Conservation (phyloP, 2,888 invertebrate genomes). For the Amphiduros pacificus region DNA sequence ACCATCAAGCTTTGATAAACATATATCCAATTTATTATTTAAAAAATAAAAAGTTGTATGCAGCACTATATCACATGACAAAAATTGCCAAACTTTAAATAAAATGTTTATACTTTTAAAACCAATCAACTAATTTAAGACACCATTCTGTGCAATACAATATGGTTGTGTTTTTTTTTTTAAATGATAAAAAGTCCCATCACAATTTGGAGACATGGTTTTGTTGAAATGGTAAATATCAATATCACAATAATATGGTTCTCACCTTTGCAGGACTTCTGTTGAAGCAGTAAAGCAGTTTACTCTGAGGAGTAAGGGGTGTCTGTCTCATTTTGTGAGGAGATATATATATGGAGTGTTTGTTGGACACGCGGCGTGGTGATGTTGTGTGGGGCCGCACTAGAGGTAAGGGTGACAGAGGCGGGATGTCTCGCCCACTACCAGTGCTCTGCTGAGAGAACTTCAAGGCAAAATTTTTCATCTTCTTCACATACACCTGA, state of each 20-base stretch:
- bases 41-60: background rate
- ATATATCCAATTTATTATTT: background rate
- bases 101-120: background rate
- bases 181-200: too few species aligned
- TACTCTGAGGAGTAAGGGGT: conserved; percentile 54
- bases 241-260: background rate
- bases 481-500: conserved; percentile 26
- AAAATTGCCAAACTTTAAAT: too few species aligned
- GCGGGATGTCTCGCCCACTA: conserved; percentile 58
- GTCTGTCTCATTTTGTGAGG: conserved; percentile 40
- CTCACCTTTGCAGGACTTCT: conserved; percentile 83
- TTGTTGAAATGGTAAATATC: too few species aligned
- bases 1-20: background rate
- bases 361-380: conserved; percentile 66
- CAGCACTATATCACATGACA: too few species aligned
- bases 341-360: conserved; percentile 36
- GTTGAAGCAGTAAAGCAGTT: conserved; percentile 77
- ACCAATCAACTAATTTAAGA: background rate
- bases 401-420: conserved; percentile 76
- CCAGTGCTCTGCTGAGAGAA: conserved; percentile 19
- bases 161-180: too few species aligned
- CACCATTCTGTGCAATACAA: too few species aligned
- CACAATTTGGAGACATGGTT: too few species aligned
- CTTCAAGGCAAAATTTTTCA: conserved; percentile 28
- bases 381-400: conserved; percentile 66